Percentiles rank a stretch among this genome's conserved stretches.
These are phyloP conservation scores for Caenorhabditis remanei DNA, from an alignment of 1,140 invertebrate genomes.

Conservation along the genomic window DNA sequence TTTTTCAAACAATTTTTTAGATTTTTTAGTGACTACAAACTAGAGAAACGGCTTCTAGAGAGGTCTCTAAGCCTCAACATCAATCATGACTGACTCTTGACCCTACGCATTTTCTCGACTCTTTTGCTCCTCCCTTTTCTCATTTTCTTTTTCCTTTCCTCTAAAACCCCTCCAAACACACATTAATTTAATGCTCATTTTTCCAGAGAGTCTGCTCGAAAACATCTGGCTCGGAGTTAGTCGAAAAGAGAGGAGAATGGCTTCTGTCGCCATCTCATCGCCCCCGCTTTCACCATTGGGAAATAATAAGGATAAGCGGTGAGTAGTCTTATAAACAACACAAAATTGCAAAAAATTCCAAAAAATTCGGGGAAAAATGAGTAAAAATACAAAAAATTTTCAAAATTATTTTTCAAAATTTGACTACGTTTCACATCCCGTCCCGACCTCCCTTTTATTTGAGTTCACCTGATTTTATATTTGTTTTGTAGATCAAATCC, in stretches of 20 bases:
- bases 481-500: too few species aligned
- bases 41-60: background rate
- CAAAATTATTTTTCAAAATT: background rate
- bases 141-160: background rate
- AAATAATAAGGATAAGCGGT: conserved; percentile 47
- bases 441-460: too few species aligned
- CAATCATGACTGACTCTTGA: background rate
- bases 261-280: conserved; percentile 18
- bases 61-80: background rate
- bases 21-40: too few species aligned
- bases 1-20: too few species aligned
- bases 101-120: background rate
- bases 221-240: background rate
- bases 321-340: background rate
- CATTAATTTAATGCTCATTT: conserved; percentile 54
- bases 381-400: background rate
- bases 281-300: conserved; percentile 34
- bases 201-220: conserved; percentile 5
- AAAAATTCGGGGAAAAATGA: background rate
- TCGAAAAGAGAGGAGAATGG: background rate
- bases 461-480: too few species aligned
- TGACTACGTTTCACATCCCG: background rate
- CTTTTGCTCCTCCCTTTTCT: background rate
- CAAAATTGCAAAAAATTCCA: background rate
- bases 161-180: background rate